phyloP scores from a whole-genome alignment of 2,888 invertebrate species.

The Apamea sordens region DNA sequence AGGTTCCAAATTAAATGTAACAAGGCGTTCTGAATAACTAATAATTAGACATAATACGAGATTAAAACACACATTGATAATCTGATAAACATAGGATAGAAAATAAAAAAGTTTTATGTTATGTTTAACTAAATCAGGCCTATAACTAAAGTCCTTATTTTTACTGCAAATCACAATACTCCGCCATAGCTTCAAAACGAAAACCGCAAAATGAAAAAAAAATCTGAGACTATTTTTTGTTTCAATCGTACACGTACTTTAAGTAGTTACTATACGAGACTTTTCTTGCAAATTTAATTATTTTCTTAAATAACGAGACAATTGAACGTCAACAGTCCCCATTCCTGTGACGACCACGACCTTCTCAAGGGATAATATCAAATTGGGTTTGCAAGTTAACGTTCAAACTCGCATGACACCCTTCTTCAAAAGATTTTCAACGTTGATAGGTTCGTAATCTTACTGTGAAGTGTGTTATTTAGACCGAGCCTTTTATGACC shows the following conservation, averaged over 20 bases:
- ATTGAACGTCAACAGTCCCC: slow-evolving; percentile 14
- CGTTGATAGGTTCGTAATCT: slow-evolving; percentile 65
- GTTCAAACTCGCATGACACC: slow-evolving; percentile 56
- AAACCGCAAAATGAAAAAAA: not conserved
- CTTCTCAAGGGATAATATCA: slow-evolving; percentile 34
- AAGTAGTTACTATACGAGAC: not conserved
- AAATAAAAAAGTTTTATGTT: not conserved
- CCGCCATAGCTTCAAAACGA: not conserved
- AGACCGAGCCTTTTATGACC: slow-evolving; percentile 13
- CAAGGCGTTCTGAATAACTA: not conserved
- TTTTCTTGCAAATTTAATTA: slow-evolving; percentile 36
- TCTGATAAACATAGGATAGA: not conserved
- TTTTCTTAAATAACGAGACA: slow-evolving; percentile 41
- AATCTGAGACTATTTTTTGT: slow-evolving; percentile 4
- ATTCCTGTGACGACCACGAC: slow-evolving; percentile 9
- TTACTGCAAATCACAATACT: not conserved
- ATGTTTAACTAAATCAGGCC: not conserved
- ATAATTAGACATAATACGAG: not conserved
- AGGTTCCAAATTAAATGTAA: not conserved
- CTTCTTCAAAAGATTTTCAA: slow-evolving; percentile 58
- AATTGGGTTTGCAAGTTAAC: slow-evolving; percentile 65
- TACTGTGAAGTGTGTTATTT: slow-evolving; percentile 60
- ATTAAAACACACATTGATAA: not conserved
- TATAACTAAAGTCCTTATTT: not conserved
- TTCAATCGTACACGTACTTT: slow-evolving; percentile 11